phyloP scores from a whole-genome alignment of 2,888 invertebrate genomes.

The Phasia obesa region DNA sequence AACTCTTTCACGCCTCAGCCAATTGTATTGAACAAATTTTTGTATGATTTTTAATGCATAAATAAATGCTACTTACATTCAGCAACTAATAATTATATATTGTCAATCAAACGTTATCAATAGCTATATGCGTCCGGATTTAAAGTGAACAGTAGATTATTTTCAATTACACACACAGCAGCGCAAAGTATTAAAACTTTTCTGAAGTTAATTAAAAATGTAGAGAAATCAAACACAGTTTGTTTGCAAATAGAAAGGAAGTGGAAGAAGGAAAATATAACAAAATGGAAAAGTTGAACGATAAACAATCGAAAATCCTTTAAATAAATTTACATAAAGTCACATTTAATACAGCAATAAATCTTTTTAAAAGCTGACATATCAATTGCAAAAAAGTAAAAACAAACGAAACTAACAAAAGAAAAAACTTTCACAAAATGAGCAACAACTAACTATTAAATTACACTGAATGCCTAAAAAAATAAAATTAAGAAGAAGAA shows the following conservation, averaged over 20 bases:
- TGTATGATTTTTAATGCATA: too few relatives aligned
- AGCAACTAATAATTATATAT: too few relatives aligned
- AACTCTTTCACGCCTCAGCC: too few relatives aligned
- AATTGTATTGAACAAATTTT: too few relatives aligned
- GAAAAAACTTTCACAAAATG: slow-evolving; percentile 55
- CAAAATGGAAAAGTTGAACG: slow-evolving; percentile 16
- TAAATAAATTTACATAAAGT: slow-evolving; percentile 57
- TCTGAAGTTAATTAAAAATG: slow-evolving; percentile 51
- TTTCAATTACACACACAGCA: neutral
- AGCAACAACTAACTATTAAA: slow-evolving; percentile 44
- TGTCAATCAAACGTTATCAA: too few relatives aligned
- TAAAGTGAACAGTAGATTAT: neutral
- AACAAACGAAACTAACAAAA: slow-evolving; percentile 4
- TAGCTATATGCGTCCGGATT: too few relatives aligned
- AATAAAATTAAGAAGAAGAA: slow-evolving; percentile 27
- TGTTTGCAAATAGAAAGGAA: slow-evolving; percentile 39
- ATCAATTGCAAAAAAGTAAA: slow-evolving; percentile 57
- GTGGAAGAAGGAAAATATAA: neutral
- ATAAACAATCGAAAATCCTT: slow-evolving; percentile 55
- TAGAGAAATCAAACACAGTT: slow-evolving; percentile 25
- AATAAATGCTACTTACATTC: too few relatives aligned
- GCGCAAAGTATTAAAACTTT: slow-evolving; percentile 20
- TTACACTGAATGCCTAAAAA: slow-evolving; percentile 29
- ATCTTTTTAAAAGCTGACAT: slow-evolving; percentile 66
- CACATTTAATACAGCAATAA: slow-evolving; percentile 60